phyloP scores from a whole-genome alignment of 2,888 invertebrate genomes.

The Salticus scenicus region DNA sequence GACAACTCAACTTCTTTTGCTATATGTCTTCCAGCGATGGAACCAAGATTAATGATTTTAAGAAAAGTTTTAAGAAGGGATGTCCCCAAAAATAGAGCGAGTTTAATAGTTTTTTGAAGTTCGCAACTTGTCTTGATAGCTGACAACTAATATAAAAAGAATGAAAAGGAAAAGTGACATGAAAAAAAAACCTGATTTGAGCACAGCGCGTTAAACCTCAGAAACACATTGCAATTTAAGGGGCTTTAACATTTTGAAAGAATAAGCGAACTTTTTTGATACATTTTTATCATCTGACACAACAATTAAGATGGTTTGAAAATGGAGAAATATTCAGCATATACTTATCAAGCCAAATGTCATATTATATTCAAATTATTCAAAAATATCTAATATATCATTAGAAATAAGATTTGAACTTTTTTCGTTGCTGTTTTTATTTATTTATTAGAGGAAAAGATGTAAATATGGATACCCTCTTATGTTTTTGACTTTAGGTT shows the following conservation, averaged over 20 bases:
- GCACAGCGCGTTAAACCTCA: background rate
- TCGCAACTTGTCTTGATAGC: background rate
- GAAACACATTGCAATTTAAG: background rate
- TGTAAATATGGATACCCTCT: too few species aligned
- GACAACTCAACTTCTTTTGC: background rate
- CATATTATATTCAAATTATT: too few species aligned
- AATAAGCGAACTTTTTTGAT: background rate
- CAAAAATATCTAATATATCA: too few species aligned
- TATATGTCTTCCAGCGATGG: background rate
- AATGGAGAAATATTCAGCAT: too few species aligned
- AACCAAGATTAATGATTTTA: constrained; percentile 7
- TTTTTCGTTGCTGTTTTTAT: too few species aligned
- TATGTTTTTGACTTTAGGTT: too few species aligned
- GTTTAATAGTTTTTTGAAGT: background rate
- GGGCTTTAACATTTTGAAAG: background rate
- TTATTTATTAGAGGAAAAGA: too few species aligned
- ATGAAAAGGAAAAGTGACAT: background rate
- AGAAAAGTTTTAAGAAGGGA: background rate
- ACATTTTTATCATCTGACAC: background rate
- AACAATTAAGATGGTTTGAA: too few species aligned
- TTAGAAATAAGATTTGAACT: too few species aligned
- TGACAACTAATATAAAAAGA: background rate
- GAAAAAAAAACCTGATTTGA: background rate
- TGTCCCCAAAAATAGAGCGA: background rate
- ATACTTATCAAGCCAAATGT: too few species aligned